Base-by-base conservation (phyloP, 2,888 invertebrate species). In the Cylloceria caligata region DNA sequence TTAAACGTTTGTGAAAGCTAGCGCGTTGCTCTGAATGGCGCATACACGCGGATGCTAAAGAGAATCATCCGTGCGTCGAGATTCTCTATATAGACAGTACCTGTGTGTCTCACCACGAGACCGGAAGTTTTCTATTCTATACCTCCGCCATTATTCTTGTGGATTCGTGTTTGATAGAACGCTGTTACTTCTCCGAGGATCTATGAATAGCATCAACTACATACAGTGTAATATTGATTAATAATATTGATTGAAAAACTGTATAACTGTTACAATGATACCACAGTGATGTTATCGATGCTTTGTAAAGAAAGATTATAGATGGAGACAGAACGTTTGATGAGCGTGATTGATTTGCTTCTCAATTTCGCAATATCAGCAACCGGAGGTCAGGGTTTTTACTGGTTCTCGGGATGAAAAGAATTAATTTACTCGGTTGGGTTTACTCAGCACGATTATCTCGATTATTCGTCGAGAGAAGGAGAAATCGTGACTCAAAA, bases 1-100 rank as follows among this genome's bases (percentile, higher is more conserved):
- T 67, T 67, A 78, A 82, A 84, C 60, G 74, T 75, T 84, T 81
- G 85, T 85, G 85, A 85, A 85, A 85, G 85, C 85, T 27, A 19
- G 49, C 42, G 45, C 62, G 64, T 11, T 16, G 68, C 62, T 67
- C 77, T 62, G 72, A 45, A 81, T 77, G 73, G 75, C 68, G 55
- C 68, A 67, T 62, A 68, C 55, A 64, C 64, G 68, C 73, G 73
- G 57, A 74, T 81, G 72, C 73, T 68, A 30, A 68, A 24, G 27
- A 57, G 42, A 42, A 77, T 68, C 49, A 77, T 68, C 49, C 52
- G 65, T 47, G 52, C 69, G 65, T 60, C 77, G 47, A 42, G 74
- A 80, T 74, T 45, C 69, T 67, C 64, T 49, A 34, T 49, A 34
- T 72, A 36, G 39, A 3, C 39, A 21, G 16, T 27, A 16, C 5